Evolutionary conservation across 2,888 invertebrate species (phyloP).

Genomic region (Dolichomitus sp.): DNA sequence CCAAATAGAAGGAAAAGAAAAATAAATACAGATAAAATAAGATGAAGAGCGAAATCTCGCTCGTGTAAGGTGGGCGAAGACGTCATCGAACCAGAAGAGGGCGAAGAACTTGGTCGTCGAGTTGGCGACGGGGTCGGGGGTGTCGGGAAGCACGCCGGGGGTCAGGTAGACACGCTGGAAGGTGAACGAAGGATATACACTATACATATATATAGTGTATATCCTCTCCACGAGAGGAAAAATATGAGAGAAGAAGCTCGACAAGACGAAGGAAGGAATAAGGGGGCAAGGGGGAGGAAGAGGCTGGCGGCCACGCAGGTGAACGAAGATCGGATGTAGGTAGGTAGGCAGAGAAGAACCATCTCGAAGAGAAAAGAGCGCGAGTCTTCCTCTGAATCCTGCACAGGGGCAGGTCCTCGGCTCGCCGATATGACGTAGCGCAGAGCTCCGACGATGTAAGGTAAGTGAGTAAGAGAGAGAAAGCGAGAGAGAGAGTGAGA

Average conservation of each 20-base stretch:
- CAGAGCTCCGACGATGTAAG: slow-evolving; percentile 53
- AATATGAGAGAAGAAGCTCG: slow-evolving; percentile 23
- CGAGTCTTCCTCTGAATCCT: slow-evolving; percentile 26
- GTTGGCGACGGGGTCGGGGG: slow-evolving; percentile 39
- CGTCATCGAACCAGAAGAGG: slow-evolving; percentile 38
- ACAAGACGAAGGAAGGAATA: slow-evolving; percentile 28
- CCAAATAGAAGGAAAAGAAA: neutral
- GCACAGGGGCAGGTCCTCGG: slow-evolving; percentile 56
- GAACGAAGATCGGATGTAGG: slow-evolving; percentile 71
- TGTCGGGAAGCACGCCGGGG: slow-evolving; percentile 51
- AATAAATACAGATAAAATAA: slow-evolving; percentile 27
- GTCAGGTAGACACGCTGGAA: slow-evolving; percentile 61
- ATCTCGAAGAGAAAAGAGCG: slow-evolving; percentile 42
- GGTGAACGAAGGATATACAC: slow-evolving; percentile 46
- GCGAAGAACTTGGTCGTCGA: slow-evolving; percentile 49
- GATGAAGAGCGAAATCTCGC: slow-evolving; percentile 27
- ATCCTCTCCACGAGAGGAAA: slow-evolving; percentile 32
- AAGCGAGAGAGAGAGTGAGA: slow-evolving; percentile 15
- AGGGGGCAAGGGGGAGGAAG: slow-evolving; percentile 25
- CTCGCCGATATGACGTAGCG: slow-evolving; percentile 61
- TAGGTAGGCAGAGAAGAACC: slow-evolving; percentile 44
- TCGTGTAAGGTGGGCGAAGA: slow-evolving; percentile 13
- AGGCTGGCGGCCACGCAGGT: slow-evolving; percentile 69
- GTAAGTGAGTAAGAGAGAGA: slow-evolving; percentile 30
- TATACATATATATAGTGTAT: slow-evolving; percentile 26